Evolutionary conservation across 2,888 invertebrate genomes (phyloP).

Genomic region (Pycnomerus fuliginosus): DNA sequence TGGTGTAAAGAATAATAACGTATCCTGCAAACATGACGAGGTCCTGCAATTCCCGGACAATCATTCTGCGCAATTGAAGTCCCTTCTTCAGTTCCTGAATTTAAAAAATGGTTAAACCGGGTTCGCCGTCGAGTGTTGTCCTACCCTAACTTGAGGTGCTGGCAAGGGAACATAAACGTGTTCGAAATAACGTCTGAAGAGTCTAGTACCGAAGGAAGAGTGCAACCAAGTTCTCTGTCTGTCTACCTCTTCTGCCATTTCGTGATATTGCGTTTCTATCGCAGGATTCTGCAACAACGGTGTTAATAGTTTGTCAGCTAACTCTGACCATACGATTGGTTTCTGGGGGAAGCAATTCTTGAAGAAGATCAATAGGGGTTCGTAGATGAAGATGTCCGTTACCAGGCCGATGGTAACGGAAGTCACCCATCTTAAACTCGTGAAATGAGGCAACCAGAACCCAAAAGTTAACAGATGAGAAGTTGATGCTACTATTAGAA

Average conservation of each 20-base stretch:
- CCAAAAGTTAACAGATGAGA: conserved; percentile 29
- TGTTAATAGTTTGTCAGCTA: background rate
- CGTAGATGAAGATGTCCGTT: conserved; percentile 29
- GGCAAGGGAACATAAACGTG: conserved; percentile 29
- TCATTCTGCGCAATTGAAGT: too few relatives aligned
- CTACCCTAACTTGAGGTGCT: conserved; percentile 3
- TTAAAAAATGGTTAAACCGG: too few relatives aligned
- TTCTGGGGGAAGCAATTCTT: conserved; percentile 3
- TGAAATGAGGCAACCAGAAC: conserved; percentile 35
- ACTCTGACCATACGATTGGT: background rate
- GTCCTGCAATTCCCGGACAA: too few relatives aligned
- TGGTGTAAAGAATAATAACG: too few relatives aligned
- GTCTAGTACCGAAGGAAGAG: conserved; percentile 27
- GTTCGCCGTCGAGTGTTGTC: too few relatives aligned
- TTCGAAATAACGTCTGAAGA: conserved; percentile 32
- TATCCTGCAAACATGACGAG: too few relatives aligned
- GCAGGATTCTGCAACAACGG: background rate
- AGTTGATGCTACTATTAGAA: conserved; percentile 19
- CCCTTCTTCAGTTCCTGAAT: too few relatives aligned
- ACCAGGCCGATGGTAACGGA: conserved; percentile 25
- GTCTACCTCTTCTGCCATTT: conserved; percentile 21
- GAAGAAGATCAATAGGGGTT: conserved; percentile 26
- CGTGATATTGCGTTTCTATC: background rate
- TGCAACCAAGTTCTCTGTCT: conserved; percentile 29
- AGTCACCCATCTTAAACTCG: conserved; percentile 33